Evolutionary conservation across 2,113 vertebrate genomes (phyloP).

Genomic region (Pelobates fuscus): DNA sequence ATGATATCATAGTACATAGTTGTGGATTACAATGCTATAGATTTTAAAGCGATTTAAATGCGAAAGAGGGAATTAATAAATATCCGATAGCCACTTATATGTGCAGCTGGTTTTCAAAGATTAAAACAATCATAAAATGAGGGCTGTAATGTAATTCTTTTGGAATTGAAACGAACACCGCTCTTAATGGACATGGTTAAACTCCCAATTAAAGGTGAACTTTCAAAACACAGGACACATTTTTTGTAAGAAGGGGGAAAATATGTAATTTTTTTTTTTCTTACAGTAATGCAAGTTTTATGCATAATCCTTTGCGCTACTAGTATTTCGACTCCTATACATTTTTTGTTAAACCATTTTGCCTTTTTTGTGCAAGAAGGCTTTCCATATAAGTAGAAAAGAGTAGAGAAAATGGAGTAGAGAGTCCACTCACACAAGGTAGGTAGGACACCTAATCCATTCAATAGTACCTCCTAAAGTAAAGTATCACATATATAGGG

Average conservation of each 20-base stretch:
- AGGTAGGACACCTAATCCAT: too few relatives aligned
- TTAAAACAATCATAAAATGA: conserved; percentile 41
- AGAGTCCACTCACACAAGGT: too few relatives aligned
- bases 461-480: too few relatives aligned
- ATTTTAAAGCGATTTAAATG: conserved; percentile 24
- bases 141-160: conserved; percentile 40
- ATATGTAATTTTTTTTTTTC: conserved; percentile 31
- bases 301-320: neutral
- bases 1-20: conserved; percentile 22
- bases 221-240: conserved; percentile 12
- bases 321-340: too few relatives aligned
- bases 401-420: too few relatives aligned
- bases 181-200: conserved; percentile 42
- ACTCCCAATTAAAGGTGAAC: conserved; percentile 43
- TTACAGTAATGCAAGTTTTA: conserved; percentile 13
- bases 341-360: too few relatives aligned
- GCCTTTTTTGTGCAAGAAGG: too few relatives aligned
- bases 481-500: too few relatives aligned
- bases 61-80: conserved; percentile 15
- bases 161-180: conserved; percentile 27
- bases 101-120: conserved; percentile 27
- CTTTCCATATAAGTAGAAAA: too few relatives aligned
- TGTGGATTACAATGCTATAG: neutral
- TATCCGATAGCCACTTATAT: conserved; percentile 26
- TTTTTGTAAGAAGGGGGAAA: conserved; percentile 4